These are phyloP conservation scores for Drosophila ezoana DNA, from an alignment of 2,888 invertebrate species.

Conservation along the genomic window DNA sequence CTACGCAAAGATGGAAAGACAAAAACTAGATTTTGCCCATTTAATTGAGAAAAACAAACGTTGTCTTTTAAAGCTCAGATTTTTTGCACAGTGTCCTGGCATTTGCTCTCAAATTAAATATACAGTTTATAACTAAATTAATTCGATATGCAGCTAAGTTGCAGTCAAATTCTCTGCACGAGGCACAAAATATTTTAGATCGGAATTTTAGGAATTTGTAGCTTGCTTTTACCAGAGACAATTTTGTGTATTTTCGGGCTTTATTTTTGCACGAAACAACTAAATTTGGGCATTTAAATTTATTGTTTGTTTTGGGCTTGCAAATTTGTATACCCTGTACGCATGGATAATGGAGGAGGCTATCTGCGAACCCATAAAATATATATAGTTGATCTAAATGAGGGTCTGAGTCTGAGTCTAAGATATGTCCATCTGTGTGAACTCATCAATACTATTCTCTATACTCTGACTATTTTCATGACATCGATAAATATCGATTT, in stretches of 20 bases:
- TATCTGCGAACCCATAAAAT: too few species aligned
- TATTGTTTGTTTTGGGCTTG: neutral
- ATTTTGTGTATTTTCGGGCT: too few species aligned
- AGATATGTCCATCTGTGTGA: too few species aligned
- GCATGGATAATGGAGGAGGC: too few species aligned
- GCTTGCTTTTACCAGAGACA: too few species aligned
- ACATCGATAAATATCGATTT: too few species aligned
- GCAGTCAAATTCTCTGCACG: neutral
- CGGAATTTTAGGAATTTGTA: neutral
- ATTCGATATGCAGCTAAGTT: slow-evolving; percentile 39
- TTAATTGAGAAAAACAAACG: slow-evolving; percentile 7
- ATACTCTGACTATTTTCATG: too few species aligned
- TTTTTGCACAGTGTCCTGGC: slow-evolving; percentile 9
- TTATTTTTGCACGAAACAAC: neutral
- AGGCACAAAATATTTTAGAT: neutral
- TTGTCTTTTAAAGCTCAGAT: neutral
- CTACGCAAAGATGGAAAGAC: neutral
- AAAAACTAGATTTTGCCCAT: neutral
- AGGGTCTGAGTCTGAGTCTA: too few species aligned
- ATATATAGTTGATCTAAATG: too few species aligned
- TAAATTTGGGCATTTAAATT: neutral
- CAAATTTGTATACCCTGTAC: too few species aligned
- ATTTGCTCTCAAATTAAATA: slow-evolving; percentile 45
- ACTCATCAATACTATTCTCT: too few species aligned
- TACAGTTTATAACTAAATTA: slow-evolving; percentile 39